A percentile compares a stretch with the other conserved stretches of the same genome.
phyloP scores from a whole-genome alignment of 2,888 invertebrate species.

The Eristalis tenax region DNA sequence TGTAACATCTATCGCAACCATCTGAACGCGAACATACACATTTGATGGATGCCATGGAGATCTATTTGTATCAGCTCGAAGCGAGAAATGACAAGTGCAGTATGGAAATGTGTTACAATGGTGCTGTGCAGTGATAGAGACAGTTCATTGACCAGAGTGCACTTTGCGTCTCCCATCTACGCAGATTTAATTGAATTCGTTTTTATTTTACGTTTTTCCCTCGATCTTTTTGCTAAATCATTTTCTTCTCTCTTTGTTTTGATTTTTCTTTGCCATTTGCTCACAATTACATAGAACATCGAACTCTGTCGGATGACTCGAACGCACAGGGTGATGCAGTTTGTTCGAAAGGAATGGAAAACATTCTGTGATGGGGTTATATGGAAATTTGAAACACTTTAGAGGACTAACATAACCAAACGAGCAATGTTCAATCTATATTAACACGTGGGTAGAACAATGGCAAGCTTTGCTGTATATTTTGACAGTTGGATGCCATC shows the following conservation, averaged over 20 bases:
- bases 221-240: neutral
- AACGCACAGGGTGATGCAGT: neutral
- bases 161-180: conserved; percentile 40
- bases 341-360: neutral
- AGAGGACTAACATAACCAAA: too few relatives aligned
- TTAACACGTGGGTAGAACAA: too few relatives aligned
- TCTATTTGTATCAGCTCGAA: conserved; percentile 47
- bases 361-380: neutral
- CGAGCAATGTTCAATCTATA: too few relatives aligned
- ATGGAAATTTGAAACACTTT: neutral
- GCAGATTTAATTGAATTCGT: conserved; percentile 36
- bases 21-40: neutral
- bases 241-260: neutral
- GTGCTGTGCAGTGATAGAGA: neutral
- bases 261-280: conserved; percentile 5
- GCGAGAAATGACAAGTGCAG: conserved; percentile 13
- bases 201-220: neutral
- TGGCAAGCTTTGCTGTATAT: too few relatives aligned
- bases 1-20: conserved; percentile 6
- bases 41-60: conserved; percentile 39
- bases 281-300: neutral
- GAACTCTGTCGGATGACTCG: neutral
- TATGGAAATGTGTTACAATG: conserved; percentile 16
- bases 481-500: too few relatives aligned
- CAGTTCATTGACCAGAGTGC: conserved; percentile 53